phyloP scores from a whole-genome alignment of 2,888 invertebrate species.

The Temnothorax unifasciatus region DNA sequence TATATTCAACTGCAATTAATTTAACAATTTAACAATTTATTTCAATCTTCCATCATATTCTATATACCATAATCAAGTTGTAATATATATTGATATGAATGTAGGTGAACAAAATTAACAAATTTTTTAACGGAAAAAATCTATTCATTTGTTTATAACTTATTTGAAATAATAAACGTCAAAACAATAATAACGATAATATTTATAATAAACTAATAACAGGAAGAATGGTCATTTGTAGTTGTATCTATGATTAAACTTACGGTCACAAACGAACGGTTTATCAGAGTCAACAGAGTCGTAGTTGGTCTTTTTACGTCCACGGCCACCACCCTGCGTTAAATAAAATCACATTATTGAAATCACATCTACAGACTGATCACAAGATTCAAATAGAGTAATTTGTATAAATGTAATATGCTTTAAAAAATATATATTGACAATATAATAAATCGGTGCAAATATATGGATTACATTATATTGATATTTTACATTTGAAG shows the following conservation, averaged over 20 bases:
- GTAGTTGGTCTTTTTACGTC: slow-evolving; percentile 88
- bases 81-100: slow-evolving; percentile 78
- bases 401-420: not conserved
- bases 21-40: slow-evolving; percentile 80
- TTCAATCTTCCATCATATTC: slow-evolving; percentile 77
- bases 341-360: slow-evolving; percentile 37
- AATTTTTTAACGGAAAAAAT: slow-evolving; percentile 77
- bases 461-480: not conserved
- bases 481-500: not conserved
- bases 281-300: slow-evolving; percentile 94
- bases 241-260: slow-evolving; percentile 88
- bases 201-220: slow-evolving; percentile 79
- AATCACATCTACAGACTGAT: not conserved
- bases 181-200: slow-evolving; percentile 65
- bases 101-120: slow-evolving; percentile 81
- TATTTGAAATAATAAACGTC: slow-evolving; percentile 77
- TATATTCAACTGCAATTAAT: slow-evolving; percentile 72
- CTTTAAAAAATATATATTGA: not conserved
- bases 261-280: slow-evolving; percentile 96
- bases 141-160: slow-evolving; percentile 74
- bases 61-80: slow-evolving; percentile 79
- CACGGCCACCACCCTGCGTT: slow-evolving; percentile 86
- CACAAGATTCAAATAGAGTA: not conserved
- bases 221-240: slow-evolving; percentile 84
- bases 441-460: too few species aligned